phyloP scores from a whole-genome alignment of 2,888 invertebrate genomes.

The Pteria penguin region DNA sequence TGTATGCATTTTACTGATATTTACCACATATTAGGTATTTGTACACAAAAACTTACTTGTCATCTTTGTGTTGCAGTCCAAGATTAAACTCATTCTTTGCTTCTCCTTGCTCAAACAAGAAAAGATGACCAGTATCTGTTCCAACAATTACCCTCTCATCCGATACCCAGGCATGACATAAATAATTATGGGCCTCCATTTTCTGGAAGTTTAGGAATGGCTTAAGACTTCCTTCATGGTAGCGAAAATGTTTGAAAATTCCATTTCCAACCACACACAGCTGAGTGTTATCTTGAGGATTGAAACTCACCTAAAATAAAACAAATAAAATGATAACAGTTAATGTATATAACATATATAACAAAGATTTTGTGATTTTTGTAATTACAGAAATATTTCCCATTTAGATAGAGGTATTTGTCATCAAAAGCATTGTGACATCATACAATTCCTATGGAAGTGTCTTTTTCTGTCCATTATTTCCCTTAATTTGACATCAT shows the following conservation, averaged over 20 bases:
- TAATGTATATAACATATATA: too few species aligned
- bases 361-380: too few species aligned
- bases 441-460: too few species aligned
- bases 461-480: too few species aligned
- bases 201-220: constrained; percentile 90
- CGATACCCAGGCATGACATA: constrained; percentile 90
- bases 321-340: constrained; percentile 3
- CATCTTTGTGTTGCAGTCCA: constrained; percentile 57
- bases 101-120: constrained; percentile 92
- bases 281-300: constrained; percentile 88
- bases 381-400: too few species aligned
- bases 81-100: constrained; percentile 82
- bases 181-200: constrained; percentile 87
- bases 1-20: too few species aligned
- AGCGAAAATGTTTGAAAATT: constrained; percentile 88
- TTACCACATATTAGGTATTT: too few species aligned
- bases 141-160: constrained; percentile 91
- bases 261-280: constrained; percentile 85
- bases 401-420: too few species aligned
- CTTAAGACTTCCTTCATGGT: constrained; percentile 89
- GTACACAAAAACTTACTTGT: constrained; percentile 63
- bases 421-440: too few species aligned
- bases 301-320: constrained; percentile 85
- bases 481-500: too few species aligned
- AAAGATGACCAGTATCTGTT: constrained; percentile 87